Base-by-base conservation (phyloP, 2,888 invertebrate genomes). In the Peribatodes rhomboidaria region DNA sequence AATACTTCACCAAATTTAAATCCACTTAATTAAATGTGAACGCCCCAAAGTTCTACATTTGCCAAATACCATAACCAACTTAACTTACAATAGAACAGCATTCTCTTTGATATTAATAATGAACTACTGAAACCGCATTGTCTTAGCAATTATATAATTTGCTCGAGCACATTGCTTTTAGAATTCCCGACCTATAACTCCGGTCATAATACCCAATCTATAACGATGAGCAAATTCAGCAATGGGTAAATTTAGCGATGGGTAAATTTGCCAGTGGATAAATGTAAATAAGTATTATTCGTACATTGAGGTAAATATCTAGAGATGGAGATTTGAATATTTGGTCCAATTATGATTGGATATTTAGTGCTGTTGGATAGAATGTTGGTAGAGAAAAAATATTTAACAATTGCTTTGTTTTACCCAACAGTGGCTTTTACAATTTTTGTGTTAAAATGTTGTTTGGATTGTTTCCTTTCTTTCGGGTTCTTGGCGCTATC, bases 121-220 rank as follows among this genome's bases (percentile, higher is more conserved):
- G 27, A 27, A 41, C 22, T 27, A 22, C 14, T 13, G 11, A 41
- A 54, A 54, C 53, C 41, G 41, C 20, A 41, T 27, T 54, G 14
- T 22, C 22, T 16, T n/a, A 16, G 27, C 39, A 27, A 54, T 54
- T 54, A 54, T n/a, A n/a, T n/a, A n/a, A n/a, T 54, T 42, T 54
- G 31, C 41, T 31, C 27, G 31, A 54, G 7, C 31, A 16, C 27
- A 27, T 54, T 54, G 42, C 54, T 42, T 31, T 31, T 41, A 18
- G 54, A 42, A 54, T 54, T 27, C 11, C 22, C 18, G 35, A 14
- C 16, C 20, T n/a, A 9, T 39, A 50, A 10, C 9, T 27, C n/a
- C 11, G 8, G 10, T 2, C 8, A 18, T 50, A 37, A 37, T 52
- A 18, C 35, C 37, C 39, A 20, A 52, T 52, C n/a, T 37, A 18